phyloP scores from a whole-genome alignment of 1,140 invertebrate genomes.

The Lordiphosa clarofinis region DNA sequence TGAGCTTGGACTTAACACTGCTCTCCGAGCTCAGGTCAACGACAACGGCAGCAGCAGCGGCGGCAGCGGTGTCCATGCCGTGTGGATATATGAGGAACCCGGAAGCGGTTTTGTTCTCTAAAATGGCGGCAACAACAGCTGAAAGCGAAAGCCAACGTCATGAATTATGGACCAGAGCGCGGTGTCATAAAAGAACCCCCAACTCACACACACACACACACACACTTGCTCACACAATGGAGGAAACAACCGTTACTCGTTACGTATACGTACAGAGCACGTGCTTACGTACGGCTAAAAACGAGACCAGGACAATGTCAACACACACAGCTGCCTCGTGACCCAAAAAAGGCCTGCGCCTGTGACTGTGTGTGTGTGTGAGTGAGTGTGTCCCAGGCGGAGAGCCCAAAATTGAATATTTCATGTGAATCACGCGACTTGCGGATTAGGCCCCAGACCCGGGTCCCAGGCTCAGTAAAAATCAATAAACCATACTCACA shows the following conservation, averaged over 20 bases:
- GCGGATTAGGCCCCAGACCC: slow-evolving; percentile 34
- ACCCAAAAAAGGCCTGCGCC: slow-evolving; percentile 58
- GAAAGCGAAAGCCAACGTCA: slow-evolving; percentile 49
- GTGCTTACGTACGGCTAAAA: slow-evolving; percentile 52
- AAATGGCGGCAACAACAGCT: slow-evolving; percentile 46
- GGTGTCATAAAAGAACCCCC: slow-evolving; percentile 24
- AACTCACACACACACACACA: slow-evolving; percentile 5
- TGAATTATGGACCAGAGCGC: slow-evolving; percentile 53
- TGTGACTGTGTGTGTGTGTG: slow-evolving; percentile 13
- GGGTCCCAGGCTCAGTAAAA: slow-evolving; percentile 41
- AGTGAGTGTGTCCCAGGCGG: background rate
- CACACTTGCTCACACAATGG: background rate
- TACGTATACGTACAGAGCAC: slow-evolving; percentile 71
- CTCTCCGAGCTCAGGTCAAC: slow-evolving; percentile 54
- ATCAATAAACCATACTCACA: slow-evolving; percentile 67
- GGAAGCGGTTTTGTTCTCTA: slow-evolving; percentile 26
- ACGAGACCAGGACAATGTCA: slow-evolving; percentile 74
- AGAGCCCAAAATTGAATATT: slow-evolving; percentile 49
- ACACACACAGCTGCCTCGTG: slow-evolving; percentile 68
- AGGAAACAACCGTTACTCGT: slow-evolving; percentile 26
- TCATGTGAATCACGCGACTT: slow-evolving; percentile 69
- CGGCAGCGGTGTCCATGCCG: slow-evolving; percentile 67
- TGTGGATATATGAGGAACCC: slow-evolving; percentile 6
- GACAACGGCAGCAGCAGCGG: slow-evolving; percentile 62
- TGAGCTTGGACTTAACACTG: slow-evolving; percentile 40